Evolutionary conservation across 2,888 invertebrate species (phyloP).

Genomic region (Hypsopygia costalis): DNA sequence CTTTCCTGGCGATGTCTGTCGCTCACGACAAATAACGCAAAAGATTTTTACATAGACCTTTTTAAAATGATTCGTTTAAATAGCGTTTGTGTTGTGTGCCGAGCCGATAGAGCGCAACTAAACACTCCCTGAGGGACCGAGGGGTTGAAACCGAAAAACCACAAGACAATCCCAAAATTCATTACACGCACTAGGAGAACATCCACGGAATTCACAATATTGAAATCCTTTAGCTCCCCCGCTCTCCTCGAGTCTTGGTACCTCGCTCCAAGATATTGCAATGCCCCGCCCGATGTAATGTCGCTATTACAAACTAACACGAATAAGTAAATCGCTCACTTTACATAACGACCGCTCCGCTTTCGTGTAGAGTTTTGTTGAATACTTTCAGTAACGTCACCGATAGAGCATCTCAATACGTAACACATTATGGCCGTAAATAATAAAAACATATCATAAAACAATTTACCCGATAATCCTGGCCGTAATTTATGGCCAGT

Average conservation of each 20-base stretch:
- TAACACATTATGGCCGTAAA: slow-evolving; percentile 29
- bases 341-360: slow-evolving; percentile 28
- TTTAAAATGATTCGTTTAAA: slow-evolving; percentile 34
- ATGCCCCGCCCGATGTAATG: slow-evolving; percentile 37
- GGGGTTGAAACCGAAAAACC: slow-evolving; percentile 67
- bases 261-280: slow-evolving; percentile 44
- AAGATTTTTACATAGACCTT: slow-evolving; percentile 34
- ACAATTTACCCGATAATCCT: slow-evolving; percentile 68
- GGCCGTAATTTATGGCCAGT: slow-evolving; percentile 62
- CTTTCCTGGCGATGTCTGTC: slow-evolving; percentile 19
- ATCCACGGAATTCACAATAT: slow-evolving; percentile 79
- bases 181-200: slow-evolving; percentile 68
- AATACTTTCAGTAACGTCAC: slow-evolving; percentile 24
- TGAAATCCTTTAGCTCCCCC: slow-evolving; percentile 55
- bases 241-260: slow-evolving; percentile 27
- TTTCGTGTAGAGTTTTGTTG: slow-evolving; percentile 4
- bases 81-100: slow-evolving; percentile 27
- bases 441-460: slow-evolving; percentile 69
- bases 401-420: slow-evolving; percentile 24
- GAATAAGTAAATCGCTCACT: slow-evolving; percentile 55
- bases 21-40: slow-evolving; percentile 46
- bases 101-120: slow-evolving; percentile 47
- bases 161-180: slow-evolving; percentile 77
- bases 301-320: slow-evolving; percentile 56
- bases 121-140: slow-evolving; percentile 43